Evolutionary conservation across 2,113 vertebrate genomes (phyloP), one percentile per base, ranked within the genome.

Genomic region (Erythrocebus patas): DNA sequence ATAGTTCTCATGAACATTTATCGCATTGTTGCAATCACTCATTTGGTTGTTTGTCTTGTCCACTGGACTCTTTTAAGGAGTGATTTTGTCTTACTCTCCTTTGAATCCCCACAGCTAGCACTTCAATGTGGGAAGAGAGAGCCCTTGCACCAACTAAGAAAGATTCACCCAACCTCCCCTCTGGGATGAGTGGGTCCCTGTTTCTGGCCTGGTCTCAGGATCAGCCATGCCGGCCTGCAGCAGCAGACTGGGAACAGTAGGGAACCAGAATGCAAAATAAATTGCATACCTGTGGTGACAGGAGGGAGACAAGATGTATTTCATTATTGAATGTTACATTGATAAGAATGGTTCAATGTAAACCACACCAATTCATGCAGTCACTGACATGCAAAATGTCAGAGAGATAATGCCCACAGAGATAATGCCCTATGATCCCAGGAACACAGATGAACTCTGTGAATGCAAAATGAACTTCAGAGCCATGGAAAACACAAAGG

Each of bases 231-330:
- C 93, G 32, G 66, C 59, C 30, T 8, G 40, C 14, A 92, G 73
- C 17, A 83, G 52, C 59, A 87, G 73, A 91, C 79, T 66, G 45
- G 70, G 7, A 93, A 23, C 43, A 95, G 61, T 89, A 20, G 16
- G 32, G 40, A 89, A 73, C 23, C 84, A 27, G 18, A 89, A 5
- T 43, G 12, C 66, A 14, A 98, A 98, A 98, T 96, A 98, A 98
- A 98, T 96, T 96, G 90, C 97, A 98, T 97, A 96, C 94, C 96
- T 98, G 89, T 96, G 95, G 94, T 97, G 96, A 98, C 95, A 96
- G 96, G 97, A 98, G 92, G 93, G 94, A 98, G 96, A 98, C 92
- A 96, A 98, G 93, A 96, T 97, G 95, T 96, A 93, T 92, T 98
- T 98, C 92, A 98, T 95, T 98, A 97, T 97, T 98, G 89, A 97